A percentile compares a stretch with the other conserved stretches of the same genome.
Conservation (phyloP, 1,140 invertebrate species). For the Drosophila tropicalis region DNA sequence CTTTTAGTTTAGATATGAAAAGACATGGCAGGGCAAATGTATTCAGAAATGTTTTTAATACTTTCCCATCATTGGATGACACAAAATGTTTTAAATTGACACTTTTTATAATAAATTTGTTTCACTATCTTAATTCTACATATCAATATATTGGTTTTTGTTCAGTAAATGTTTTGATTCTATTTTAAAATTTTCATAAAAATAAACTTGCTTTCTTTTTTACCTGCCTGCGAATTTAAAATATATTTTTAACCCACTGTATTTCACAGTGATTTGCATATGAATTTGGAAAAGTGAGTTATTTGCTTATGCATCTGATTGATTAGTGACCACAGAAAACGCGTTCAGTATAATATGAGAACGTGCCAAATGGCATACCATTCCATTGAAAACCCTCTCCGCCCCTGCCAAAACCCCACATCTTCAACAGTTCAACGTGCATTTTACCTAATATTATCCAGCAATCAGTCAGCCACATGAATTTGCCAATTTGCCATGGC, state of each 20-base stretch:
- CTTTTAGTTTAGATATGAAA: too few species aligned
- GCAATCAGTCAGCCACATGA: slow-evolving; percentile 60
- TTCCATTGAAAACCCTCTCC: neutral
- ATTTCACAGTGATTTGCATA: slow-evolving; percentile 13
- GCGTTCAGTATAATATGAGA: slow-evolving; percentile 55
- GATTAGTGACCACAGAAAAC: slow-evolving; percentile 55
- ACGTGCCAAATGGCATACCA: slow-evolving; percentile 50
- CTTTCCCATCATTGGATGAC: too few species aligned
- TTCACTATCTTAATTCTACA: too few species aligned
- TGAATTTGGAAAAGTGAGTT: slow-evolving; percentile 32
- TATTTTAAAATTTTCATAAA: too few species aligned
- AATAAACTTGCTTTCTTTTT: too few species aligned
- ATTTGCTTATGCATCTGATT: slow-evolving; percentile 52
- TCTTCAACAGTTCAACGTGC: slow-evolving; percentile 20
- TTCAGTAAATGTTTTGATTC: too few species aligned
- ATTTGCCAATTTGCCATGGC: slow-evolving; percentile 19
- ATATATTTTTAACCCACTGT: neutral
- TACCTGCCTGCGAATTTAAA: neutral
- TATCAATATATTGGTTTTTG: too few species aligned
- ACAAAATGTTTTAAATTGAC: too few species aligned
- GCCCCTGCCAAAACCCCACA: too few species aligned
- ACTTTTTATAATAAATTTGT: too few species aligned
- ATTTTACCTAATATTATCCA: slow-evolving; percentile 64
- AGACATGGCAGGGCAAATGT: too few species aligned
- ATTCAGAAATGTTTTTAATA: too few species aligned